These are phyloP conservation scores for Aspidiotus rigidus DNA, from an alignment of 2,888 invertebrate genomes.

Conservation along the genomic window DNA sequence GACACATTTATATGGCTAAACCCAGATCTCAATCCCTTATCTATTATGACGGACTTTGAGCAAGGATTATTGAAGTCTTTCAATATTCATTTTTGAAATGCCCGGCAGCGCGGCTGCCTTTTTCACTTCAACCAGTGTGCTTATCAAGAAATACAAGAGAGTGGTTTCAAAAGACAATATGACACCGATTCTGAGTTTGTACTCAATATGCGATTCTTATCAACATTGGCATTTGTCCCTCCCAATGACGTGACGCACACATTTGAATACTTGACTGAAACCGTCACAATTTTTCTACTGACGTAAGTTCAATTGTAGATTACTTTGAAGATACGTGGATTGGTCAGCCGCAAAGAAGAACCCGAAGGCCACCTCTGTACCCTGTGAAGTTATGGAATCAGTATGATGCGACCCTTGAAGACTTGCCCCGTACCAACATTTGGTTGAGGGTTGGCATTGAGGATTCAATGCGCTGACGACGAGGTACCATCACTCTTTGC, in stretches of 20 bases:
- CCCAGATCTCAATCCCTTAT: neutral
- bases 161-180: constrained; percentile 14
- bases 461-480: neutral
- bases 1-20: neutral
- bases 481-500: constrained; percentile 1
- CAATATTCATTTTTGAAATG: neutral
- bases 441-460: neutral
- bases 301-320: neutral
- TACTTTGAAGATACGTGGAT: constrained; percentile 11
- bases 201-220: neutral
- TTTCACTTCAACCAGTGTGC: constrained; percentile 12
- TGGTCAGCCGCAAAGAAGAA: constrained; percentile 7
- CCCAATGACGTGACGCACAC: neutral
- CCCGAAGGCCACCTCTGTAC: constrained; percentile 5
- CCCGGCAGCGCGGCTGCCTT: constrained; percentile 10
- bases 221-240: constrained; percentile 8
- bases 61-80: constrained; percentile 14
- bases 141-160: constrained; percentile 13
- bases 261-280: neutral
- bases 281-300: neutral
- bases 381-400: constrained; percentile 14
- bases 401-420: constrained; percentile 18
- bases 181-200: constrained; percentile 5
- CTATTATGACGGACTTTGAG: neutral
- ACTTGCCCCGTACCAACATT: constrained; percentile 13